Conservation (phyloP, 2,888 invertebrate genomes). For the Ochropleura leucogaster region DNA sequence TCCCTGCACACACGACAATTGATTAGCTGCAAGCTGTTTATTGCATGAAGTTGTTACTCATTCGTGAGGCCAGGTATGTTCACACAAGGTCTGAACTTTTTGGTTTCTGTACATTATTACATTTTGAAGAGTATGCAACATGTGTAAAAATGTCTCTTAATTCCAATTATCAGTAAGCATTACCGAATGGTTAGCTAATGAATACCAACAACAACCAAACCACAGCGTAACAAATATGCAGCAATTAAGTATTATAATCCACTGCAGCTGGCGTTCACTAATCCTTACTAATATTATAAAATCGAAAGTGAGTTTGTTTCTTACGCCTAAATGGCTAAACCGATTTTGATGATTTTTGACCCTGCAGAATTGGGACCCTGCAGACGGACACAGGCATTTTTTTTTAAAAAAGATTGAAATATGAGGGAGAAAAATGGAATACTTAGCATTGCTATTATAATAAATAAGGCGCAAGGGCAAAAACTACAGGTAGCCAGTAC, state of each 20-base stretch:
- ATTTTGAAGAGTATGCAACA: neutral
- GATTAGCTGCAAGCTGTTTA: neutral
- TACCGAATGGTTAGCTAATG: neutral
- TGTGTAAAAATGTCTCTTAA: neutral
- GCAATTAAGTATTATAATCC: slow-evolving; percentile 1
- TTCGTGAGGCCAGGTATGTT: neutral
- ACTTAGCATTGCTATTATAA: no score
- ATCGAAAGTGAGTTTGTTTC: no score
- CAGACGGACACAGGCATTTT: no score
- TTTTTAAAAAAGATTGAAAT: no score
- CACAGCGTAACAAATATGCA: slow-evolving; percentile 2
- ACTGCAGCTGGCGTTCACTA: neutral
- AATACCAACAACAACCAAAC: neutral
- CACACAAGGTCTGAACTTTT: neutral
- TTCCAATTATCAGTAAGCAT: neutral
- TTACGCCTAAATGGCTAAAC: no score
- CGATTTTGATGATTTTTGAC: no score
- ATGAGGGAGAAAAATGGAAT: no score
- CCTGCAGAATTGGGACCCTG: no score
- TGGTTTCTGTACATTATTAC: neutral
- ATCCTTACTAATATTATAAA: no score
- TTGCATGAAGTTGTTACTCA: slow-evolving; percentile 3
- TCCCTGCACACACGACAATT: neutral
- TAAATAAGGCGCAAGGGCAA: no score
- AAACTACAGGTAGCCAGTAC: no score